Evolutionary conservation across 1,140 invertebrate species (phyloP), one percentile per base, ranked within the genome.

Genomic region (Nautilus pompilius): DNA sequence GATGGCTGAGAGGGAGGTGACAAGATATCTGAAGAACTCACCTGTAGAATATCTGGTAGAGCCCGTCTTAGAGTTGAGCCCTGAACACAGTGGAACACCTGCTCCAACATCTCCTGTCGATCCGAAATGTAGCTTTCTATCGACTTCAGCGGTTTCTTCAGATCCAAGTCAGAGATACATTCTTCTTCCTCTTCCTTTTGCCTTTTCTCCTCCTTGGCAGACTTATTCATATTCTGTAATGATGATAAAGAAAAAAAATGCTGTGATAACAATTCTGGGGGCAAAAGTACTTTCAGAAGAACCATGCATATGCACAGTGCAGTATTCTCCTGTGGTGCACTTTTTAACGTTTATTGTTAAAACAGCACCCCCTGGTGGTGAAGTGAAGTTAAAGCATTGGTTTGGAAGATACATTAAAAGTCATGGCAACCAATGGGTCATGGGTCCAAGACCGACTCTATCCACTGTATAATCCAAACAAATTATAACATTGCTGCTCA

Each of bases 41-140:
- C 79, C 76, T 76, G 77, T 2, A 82, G 60, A 20, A 78, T 64
- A 45, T 80, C 79, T 10, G 80, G 80, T 36, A 82, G 54, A 54
- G 78, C 75, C 8, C 74, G 61, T 22, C 72, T 70, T 28, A 82
- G 64, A 53, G 73, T 79, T 45, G 66, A 51, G 1, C 76, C 74
- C 28, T 68, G 70, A 0, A 82, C 69, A 49, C 75, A 75, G 4
- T 66, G 60, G 46, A 80, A 80, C 74, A 82, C 75, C 58, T 82
- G 68, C 6, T 76, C 68, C 10, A 80, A 55, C 74, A 81, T 77
- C 26, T 70, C 62, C 41, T 73, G 63, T 6, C 74, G 53, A 45
- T 76, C 68, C 45, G 66, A 69, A 8, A 80, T 67, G 58, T 78
- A 82, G 34, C 61, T 63, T 36, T 72, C 63, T 48, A 82, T 77